Conservation (phyloP, 2,888 invertebrate genomes). For the Phyllotreta striolata region DNA sequence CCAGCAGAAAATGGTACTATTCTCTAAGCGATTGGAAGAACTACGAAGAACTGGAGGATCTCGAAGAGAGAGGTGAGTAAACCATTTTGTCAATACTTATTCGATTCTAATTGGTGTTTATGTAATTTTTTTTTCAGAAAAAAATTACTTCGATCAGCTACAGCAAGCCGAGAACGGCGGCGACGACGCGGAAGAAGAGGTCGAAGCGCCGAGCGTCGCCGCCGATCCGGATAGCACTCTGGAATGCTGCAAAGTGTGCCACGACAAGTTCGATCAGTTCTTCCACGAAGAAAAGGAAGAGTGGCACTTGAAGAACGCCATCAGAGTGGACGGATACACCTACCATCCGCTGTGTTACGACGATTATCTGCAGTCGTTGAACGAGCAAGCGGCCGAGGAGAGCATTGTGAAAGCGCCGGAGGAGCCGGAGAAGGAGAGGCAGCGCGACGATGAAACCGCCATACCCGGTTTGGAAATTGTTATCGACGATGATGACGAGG, state of each 20-base stretch:
- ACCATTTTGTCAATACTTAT: not conserved
- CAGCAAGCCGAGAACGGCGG: conserved; percentile 65
- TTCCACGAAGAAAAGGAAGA: conserved; percentile 97
- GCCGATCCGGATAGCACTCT: conserved; percentile 72
- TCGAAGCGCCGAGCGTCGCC: conserved; percentile 74
- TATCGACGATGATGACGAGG: conserved; percentile 57
- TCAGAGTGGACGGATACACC: conserved; percentile 75
- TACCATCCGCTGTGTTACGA: conserved; percentile 93
- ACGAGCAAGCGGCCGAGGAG: conserved; percentile 51
- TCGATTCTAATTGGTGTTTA: not conserved
- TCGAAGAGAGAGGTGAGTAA: conserved; percentile 80
- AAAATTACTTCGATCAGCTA: conserved; percentile 86
- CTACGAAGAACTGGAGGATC: conserved; percentile 91
- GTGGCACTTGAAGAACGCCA: conserved; percentile 92
- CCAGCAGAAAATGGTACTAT: conserved; percentile 90
- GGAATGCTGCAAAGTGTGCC: conserved; percentile 85
- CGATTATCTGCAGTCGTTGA: conserved; percentile 68
- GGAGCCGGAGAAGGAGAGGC: conserved; percentile 47
- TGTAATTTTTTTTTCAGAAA: conserved; percentile 66
- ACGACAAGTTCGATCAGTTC: conserved; percentile 92
- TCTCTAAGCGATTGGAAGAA: conserved; percentile 91
- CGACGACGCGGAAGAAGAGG: conserved; percentile 67
- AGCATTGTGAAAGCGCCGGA: conserved; percentile 47
- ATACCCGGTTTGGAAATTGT: conserved; percentile 63
- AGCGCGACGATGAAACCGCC: conserved; percentile 58